A percentile compares a stretch with the other conserved stretches of the same genome.
Conservation (phyloP, 2,797 vertebrate genomes). For the Microcaecilia unicolor region DNA sequence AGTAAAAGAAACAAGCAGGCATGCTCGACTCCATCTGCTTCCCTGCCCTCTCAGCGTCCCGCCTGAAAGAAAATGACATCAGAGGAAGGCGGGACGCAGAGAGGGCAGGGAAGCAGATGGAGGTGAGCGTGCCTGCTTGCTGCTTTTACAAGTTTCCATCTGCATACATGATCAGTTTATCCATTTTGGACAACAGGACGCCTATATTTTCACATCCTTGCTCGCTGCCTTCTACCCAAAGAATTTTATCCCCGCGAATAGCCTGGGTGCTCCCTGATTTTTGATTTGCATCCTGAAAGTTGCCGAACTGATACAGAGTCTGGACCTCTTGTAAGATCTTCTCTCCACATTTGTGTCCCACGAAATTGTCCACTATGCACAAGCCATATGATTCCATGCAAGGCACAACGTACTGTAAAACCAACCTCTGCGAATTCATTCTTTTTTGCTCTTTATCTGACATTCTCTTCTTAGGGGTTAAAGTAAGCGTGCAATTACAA, state of each 20-base stretch:
- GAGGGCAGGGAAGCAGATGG: too few relatives aligned
- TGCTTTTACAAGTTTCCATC: too few relatives aligned
- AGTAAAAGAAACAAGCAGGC: too few relatives aligned
- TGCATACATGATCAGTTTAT: conserved; percentile 39
- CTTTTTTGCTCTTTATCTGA: conserved; percentile 23
- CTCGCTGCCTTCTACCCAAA: conserved; percentile 44
- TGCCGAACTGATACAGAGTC: conserved; percentile 26
- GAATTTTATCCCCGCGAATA: conserved; percentile 38
- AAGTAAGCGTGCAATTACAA: too few relatives aligned
- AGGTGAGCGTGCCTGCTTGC: too few relatives aligned
- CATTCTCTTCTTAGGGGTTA: conserved; percentile 9
- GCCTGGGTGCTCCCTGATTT: conserved; percentile 21
- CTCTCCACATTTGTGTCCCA: conserved; percentile 36
- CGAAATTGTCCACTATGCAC: conserved; percentile 42
- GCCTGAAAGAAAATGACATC: too few relatives aligned
- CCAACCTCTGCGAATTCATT: conserved; percentile 31
- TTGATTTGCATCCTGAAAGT: conserved; percentile 32
- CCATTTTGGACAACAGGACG: conserved; percentile 38
- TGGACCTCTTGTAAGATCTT: conserved; percentile 37
- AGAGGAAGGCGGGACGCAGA: too few relatives aligned
- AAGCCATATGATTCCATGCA: conserved; percentile 43
- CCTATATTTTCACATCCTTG: conserved; percentile 38
- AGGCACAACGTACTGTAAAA: conserved; percentile 33
- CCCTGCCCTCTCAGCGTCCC: too few relatives aligned
- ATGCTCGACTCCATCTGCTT: too few relatives aligned